Conservation (phyloP, 2,113 vertebrate genomes). For the Thamnophis sirtalis region DNA sequence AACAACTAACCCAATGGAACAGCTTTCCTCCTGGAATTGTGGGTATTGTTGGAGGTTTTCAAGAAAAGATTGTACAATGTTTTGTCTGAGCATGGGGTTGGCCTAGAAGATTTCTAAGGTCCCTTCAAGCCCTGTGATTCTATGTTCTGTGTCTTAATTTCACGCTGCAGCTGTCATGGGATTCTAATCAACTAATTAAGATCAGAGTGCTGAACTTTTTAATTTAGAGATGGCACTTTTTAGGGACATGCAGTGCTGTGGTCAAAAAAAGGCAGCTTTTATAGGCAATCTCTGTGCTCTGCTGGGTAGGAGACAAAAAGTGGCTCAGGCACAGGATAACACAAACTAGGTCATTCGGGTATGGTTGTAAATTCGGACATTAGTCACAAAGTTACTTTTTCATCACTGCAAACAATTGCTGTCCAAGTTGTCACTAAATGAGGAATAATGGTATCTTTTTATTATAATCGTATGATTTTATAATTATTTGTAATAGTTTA, state of each 20-base stretch:
- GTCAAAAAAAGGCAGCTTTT: neutral
- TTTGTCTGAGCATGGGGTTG: no score
- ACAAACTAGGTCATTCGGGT: neutral
- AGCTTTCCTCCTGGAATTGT: no score
- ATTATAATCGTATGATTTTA: neutral
- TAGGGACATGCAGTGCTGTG: neutral
- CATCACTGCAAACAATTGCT: neutral
- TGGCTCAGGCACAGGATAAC: neutral
- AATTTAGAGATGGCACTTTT: neutral
- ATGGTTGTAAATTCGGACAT: neutral
- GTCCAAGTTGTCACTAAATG: neutral
- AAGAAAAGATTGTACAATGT: no score
- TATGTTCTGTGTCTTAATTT: no score
- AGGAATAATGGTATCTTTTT: neutral
- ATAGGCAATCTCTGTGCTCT: neutral
- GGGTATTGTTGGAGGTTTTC: no score
- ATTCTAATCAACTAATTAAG: neutral
- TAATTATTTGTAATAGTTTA: neutral
- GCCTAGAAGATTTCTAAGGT: no score
- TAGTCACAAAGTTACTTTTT: neutral
- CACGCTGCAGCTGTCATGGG: neutral
- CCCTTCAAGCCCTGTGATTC: no score
- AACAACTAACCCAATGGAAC: no score
- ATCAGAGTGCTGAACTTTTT: neutral
- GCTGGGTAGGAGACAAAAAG: no score